phyloP scores from a whole-genome alignment of 2,113 vertebrate genomes.

The Hepsetus odoe region DNA sequence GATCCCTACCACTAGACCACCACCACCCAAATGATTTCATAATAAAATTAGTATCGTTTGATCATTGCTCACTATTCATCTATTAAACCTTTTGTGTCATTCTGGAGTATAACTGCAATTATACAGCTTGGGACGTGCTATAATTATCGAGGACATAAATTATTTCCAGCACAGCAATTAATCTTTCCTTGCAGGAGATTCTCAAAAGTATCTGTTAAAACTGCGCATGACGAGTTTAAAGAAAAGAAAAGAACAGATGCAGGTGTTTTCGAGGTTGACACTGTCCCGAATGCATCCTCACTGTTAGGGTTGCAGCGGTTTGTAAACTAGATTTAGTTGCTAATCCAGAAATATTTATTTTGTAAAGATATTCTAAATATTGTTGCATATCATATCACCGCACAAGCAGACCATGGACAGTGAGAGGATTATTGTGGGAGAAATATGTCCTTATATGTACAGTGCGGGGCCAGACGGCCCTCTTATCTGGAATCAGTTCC shows the following conservation, averaged over 20 bases:
- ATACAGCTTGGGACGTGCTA: too few species aligned
- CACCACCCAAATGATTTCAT: too few species aligned
- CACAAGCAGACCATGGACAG: background rate
- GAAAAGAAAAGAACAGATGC: too few species aligned
- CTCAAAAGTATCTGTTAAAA: too few species aligned
- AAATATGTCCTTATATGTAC: conserved; percentile 25
- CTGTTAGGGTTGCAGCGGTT: background rate
- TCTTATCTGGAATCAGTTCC: conserved; percentile 47
- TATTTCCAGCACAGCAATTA: too few species aligned
- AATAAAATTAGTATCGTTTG: too few species aligned
- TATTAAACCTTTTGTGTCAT: too few species aligned
- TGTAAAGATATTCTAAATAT: background rate
- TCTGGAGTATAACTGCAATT: too few species aligned
- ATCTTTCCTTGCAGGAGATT: too few species aligned
- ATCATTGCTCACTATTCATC: too few species aligned
- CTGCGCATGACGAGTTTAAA: background rate
- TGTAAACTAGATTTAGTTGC: background rate
- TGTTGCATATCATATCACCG: background rate
- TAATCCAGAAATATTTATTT: conserved; percentile 5
- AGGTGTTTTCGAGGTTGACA: background rate
- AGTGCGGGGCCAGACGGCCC: conserved; percentile 25
- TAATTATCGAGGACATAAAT: too few species aligned
- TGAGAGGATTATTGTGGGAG: background rate
- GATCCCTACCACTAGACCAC: too few species aligned
- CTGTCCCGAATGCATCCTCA: background rate